These are phyloP conservation scores for Eudyptes chrysolophus DNA, from an alignment of 2,113 vertebrate genomes.

Conservation along the genomic window DNA sequence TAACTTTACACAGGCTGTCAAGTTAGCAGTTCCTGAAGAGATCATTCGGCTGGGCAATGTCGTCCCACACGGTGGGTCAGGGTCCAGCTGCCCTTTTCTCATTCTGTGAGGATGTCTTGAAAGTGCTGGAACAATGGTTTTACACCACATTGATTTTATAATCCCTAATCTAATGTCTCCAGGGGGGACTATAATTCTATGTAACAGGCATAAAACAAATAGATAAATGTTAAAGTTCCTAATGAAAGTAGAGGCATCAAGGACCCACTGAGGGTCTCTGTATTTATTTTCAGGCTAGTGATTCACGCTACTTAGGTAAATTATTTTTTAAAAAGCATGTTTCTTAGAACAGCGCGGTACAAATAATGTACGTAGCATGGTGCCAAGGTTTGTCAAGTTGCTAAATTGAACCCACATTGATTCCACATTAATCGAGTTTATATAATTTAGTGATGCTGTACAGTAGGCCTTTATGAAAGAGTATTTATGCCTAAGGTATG, in stretches of 20 bases:
- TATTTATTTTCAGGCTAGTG: conserved; percentile 9
- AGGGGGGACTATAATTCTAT: conserved; percentile 45
- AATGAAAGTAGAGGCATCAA: conserved; percentile 42
- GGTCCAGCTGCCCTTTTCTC: conserved; percentile 27
- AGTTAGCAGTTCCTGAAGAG: conserved; percentile 18
- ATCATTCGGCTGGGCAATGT: background rate
- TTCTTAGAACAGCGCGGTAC: background rate
- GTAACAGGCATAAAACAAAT: conserved; percentile 60
- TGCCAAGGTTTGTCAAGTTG: background rate
- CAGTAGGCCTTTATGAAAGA: background rate
- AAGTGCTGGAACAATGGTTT: conserved; percentile 60
- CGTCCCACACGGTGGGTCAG: conserved; percentile 30
- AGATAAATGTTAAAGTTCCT: conserved; percentile 60
- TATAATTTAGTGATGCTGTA: background rate
- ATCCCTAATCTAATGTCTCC: conserved; percentile 68
- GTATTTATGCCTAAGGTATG: background rate
- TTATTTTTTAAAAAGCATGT: conserved; percentile 14
- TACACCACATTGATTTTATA: conserved; percentile 66
- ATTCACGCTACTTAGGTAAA: background rate
- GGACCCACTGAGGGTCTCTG: background rate
- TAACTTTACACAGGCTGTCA: conserved; percentile 61
- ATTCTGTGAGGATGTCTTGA: conserved; percentile 45
- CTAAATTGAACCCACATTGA: background rate
- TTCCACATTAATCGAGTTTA: background rate
- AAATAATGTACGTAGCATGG: background rate